A percentile compares a stretch with the other conserved stretches of the same genome.
Conservation (phyloP, 2,888 invertebrate genomes). For the Philhelius pedissequus region DNA sequence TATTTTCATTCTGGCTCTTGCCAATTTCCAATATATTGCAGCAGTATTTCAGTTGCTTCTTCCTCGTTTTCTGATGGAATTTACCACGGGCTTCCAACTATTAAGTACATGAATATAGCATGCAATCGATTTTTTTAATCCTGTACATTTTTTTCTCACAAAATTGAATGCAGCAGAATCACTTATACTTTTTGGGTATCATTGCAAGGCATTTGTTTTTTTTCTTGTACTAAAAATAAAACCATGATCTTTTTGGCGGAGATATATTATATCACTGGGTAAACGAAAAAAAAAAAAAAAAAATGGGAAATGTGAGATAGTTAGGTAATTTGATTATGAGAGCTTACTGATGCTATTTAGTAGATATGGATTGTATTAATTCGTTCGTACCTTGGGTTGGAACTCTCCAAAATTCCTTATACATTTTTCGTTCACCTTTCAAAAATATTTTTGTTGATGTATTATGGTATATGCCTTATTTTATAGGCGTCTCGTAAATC, state of each 20-base stretch:
- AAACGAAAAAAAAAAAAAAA: too few relatives aligned
- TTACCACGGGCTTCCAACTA: conserved; percentile 4
- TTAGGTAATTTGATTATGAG: too few relatives aligned
- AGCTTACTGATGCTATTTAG: too few relatives aligned
- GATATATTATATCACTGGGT: too few relatives aligned
- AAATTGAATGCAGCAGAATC: conserved; percentile 7
- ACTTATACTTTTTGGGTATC: not conserved
- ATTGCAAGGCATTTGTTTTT: not conserved
- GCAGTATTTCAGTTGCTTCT: not conserved
- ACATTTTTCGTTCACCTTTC: too few relatives aligned
- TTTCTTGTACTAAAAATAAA: not conserved
- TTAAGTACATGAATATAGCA: not conserved
- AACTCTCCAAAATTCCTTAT: too few relatives aligned
- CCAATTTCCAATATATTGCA: conserved; percentile 46
- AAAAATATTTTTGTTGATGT: too few relatives aligned
- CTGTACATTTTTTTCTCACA: not conserved
- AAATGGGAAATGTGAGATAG: too few relatives aligned
- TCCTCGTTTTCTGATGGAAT: conserved; percentile 7
- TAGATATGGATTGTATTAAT: too few relatives aligned
- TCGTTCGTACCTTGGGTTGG: too few relatives aligned
- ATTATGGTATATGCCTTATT: too few relatives aligned
- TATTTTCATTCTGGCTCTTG: conserved; percentile 41
- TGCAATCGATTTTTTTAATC: conserved; percentile 47
- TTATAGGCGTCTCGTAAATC: too few relatives aligned
- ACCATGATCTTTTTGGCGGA: not conserved